Evolutionary conservation across 2,797 vertebrate species (phyloP).

Genomic region (Coregonus sp.): DNA sequence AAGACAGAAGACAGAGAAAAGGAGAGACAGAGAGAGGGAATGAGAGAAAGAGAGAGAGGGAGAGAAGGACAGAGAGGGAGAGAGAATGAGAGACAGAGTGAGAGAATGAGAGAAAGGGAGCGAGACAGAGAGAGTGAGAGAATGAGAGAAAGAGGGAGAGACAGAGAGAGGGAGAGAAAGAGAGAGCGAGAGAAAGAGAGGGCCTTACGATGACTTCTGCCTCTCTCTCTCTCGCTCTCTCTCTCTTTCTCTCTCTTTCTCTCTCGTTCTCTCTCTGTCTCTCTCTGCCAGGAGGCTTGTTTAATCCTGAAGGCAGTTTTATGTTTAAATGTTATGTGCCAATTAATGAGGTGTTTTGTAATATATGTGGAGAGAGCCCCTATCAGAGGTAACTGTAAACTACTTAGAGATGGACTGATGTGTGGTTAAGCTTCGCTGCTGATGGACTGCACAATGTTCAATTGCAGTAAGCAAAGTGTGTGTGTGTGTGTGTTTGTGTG

Average conservation of each 20-base stretch:
- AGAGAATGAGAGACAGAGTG: too few species aligned
- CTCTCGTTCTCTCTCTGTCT: background rate
- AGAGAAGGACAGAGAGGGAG: too few species aligned
- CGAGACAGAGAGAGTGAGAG: too few species aligned
- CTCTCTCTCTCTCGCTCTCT: background rate
- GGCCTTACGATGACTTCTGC: slow-evolving; percentile 15
- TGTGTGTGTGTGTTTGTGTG: background rate
- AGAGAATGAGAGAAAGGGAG: too few species aligned
- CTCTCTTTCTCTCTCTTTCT: background rate
- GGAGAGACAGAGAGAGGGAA: too few species aligned
- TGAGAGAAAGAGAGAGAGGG: too few species aligned
- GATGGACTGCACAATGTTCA: slow-evolving; percentile 49
- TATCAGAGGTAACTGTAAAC: slow-evolving; percentile 45
- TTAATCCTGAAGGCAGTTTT: slow-evolving; percentile 56
- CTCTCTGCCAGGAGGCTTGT: slow-evolving; percentile 48
- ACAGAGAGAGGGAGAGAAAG: background rate
- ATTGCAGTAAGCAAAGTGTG: slow-evolving; percentile 49
- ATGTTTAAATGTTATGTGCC: slow-evolving; percentile 57
- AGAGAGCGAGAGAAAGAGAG: slow-evolving; percentile 5
- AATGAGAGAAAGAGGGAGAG: too few species aligned
- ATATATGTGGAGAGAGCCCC: slow-evolving; percentile 44
- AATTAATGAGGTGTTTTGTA: slow-evolving; percentile 64
- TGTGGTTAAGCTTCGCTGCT: slow-evolving; percentile 44
- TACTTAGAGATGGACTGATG: slow-evolving; percentile 54
- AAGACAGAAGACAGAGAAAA: too few species aligned